These are phyloP conservation scores for Camponotus vicinus DNA, from an alignment of 1,140 invertebrate genomes.

Conservation along the genomic window DNA sequence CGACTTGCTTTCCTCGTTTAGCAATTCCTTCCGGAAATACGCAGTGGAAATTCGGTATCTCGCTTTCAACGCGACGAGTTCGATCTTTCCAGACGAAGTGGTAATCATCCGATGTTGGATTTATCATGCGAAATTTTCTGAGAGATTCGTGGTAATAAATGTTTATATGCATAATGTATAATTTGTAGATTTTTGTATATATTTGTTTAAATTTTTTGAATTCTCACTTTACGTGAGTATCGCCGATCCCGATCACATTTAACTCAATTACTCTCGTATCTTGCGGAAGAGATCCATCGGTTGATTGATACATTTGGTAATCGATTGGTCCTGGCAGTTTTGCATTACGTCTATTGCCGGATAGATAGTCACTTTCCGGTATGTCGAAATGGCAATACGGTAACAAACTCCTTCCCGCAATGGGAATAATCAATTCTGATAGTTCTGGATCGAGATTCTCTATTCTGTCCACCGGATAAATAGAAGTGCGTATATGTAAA, in stretches of 20 bases:
- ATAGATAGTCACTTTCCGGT: constrained; percentile 86
- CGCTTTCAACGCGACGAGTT: constrained; percentile 44
- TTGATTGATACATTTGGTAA: constrained; percentile 10
- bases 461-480: constrained; percentile 68
- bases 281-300: constrained; percentile 78
- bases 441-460: constrained; percentile 77
- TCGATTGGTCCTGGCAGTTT: constrained; percentile 69
- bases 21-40: constrained; percentile 76
- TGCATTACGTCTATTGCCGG: constrained; percentile 82
- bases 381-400: constrained; percentile 87
- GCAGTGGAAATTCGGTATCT: constrained; percentile 82
- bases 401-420: constrained; percentile 82
- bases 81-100: constrained; percentile 79
- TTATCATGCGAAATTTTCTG: constrained; percentile 81
- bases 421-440: constrained; percentile 65
- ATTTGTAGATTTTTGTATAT: background rate
- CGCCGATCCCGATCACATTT: constrained; percentile 85
- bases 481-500: background rate
- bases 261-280: constrained; percentile 85
- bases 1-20: constrained; percentile 77
- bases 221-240: constrained; percentile 72
- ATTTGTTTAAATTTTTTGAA: background rate
- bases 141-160: constrained; percentile 5
- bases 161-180: background rate
- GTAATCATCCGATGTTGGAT: constrained; percentile 83